Conservation (phyloP, 1,140 invertebrate genomes). For the Anagrus nilaparvatae region DNA sequence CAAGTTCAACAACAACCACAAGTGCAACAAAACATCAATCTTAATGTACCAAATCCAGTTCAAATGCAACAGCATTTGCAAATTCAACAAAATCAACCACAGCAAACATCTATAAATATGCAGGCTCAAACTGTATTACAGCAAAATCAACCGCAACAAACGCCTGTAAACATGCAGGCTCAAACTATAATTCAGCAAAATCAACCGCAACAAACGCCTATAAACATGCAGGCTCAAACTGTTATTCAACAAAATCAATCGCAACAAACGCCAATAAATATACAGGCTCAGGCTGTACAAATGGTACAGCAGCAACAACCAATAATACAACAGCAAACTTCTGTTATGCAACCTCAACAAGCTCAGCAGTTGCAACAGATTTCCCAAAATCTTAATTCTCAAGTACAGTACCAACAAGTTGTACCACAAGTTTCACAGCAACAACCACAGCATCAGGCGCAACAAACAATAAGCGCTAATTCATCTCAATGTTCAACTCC, state of each 20-base stretch:
- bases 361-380: slow-evolving; percentile 45
- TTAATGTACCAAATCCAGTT: slow-evolving; percentile 27
- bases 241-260: slow-evolving; percentile 46
- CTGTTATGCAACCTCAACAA: slow-evolving; percentile 53
- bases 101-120: slow-evolving; percentile 25
- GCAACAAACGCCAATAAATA: slow-evolving; percentile 31
- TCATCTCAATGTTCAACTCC: slow-evolving; percentile 50
- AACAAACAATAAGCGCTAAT: slow-evolving; percentile 24
- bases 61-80: slow-evolving; percentile 34
- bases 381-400: too few species aligned
- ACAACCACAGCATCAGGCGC: slow-evolving; percentile 38
- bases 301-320: slow-evolving; percentile 36
- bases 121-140: slow-evolving; percentile 46
- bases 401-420: slow-evolving; percentile 33
- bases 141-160: slow-evolving; percentile 42
- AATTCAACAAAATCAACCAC: slow-evolving; percentile 43
- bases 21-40: slow-evolving; percentile 35
- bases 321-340: slow-evolving; percentile 41
- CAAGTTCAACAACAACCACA: slow-evolving; percentile 46
- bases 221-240: slow-evolving; percentile 41
- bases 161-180: slow-evolving; percentile 26
- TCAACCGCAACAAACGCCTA: slow-evolving; percentile 38
- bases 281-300: slow-evolving; percentile 37
- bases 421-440: too few species aligned
- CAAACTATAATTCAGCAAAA: slow-evolving; percentile 40